Conservation (phyloP, 92 coral and sea anemone species). For the Parazoanthus swiftii region DNA sequence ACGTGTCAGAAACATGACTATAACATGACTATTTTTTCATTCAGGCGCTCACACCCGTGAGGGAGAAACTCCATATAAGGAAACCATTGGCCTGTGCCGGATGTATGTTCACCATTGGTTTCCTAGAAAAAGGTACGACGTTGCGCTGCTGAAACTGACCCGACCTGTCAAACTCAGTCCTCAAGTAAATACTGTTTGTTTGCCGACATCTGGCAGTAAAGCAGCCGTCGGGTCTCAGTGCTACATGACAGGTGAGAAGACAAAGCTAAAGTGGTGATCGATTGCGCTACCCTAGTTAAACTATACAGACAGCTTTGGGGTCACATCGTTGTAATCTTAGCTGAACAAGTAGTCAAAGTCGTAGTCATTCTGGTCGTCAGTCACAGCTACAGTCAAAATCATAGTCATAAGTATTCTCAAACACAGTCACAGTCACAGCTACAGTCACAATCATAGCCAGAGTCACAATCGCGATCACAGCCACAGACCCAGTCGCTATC, state of each 20-base stretch:
- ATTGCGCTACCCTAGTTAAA: background rate
- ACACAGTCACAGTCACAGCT: too few relatives aligned
- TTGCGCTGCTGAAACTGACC: slow-evolving; percentile 4
- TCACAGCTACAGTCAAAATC: too few relatives aligned
- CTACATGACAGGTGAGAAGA: slow-evolving; percentile 16
- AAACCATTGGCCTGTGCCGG: background rate
- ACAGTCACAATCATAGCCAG: too few relatives aligned
- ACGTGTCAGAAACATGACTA: too few relatives aligned
- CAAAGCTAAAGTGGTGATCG: background rate
- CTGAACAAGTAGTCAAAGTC: too few relatives aligned
- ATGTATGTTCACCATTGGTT: background rate
- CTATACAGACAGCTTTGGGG: too few relatives aligned
- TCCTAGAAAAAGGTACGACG: background rate
- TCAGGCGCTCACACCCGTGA: background rate
- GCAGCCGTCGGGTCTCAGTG: slow-evolving; percentile 1
- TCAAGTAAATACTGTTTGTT: slow-evolving; percentile 14
- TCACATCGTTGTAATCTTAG: too few relatives aligned
- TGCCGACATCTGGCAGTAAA: background rate
- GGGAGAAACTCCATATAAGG: background rate
- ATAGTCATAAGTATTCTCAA: too few relatives aligned
- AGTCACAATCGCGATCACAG: too few relatives aligned
- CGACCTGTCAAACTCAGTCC: slow-evolving; percentile 18
- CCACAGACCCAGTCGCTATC: too few relatives aligned
- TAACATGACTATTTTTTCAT: background rate
- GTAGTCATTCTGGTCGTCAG: too few relatives aligned